Conservation (phyloP, 2,888 invertebrate species). For the Chloroclystis v-ata region DNA sequence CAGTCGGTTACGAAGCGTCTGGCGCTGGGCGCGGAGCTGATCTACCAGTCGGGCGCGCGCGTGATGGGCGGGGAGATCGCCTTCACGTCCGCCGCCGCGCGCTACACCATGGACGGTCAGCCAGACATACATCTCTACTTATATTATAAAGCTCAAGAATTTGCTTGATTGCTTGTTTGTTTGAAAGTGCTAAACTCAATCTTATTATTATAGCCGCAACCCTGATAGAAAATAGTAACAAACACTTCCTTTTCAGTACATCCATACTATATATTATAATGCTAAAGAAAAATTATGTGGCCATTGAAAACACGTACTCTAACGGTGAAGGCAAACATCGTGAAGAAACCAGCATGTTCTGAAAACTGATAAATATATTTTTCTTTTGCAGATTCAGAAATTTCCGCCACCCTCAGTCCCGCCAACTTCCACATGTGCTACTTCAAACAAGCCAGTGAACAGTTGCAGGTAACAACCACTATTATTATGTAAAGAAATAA, state of each 20-base stretch:
- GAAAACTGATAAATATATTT: background rate
- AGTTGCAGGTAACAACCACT: constrained; percentile 80
- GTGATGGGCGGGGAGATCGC: constrained; percentile 94
- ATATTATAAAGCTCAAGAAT: no score
- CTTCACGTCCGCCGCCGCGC: constrained; percentile 89
- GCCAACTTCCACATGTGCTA: constrained; percentile 93
- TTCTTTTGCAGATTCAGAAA: constrained; percentile 73
- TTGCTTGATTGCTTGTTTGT: no score
- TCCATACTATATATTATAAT: no score
- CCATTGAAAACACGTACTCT: no score
- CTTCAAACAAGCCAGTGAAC: constrained; percentile 95
- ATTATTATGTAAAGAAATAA: background rate
- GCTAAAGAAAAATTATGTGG: no score
- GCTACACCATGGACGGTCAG: constrained; percentile 83
- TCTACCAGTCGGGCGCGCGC: constrained; percentile 93
- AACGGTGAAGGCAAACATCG: no score
- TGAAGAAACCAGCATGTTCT: no score
- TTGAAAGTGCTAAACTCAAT: no score
- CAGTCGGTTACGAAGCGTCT: constrained; percentile 86
- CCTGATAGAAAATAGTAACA: no score
- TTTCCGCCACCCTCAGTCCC: constrained; percentile 86
- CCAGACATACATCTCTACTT: background rate
- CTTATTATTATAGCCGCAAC: no score
- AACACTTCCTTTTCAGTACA: no score
- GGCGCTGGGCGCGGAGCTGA: constrained; percentile 94